A percentile compares a stretch with the other conserved stretches of the same genome.
Evolutionary conservation across 2,797 vertebrate species (phyloP).

Genomic region (Squalus acanthias): DNA sequence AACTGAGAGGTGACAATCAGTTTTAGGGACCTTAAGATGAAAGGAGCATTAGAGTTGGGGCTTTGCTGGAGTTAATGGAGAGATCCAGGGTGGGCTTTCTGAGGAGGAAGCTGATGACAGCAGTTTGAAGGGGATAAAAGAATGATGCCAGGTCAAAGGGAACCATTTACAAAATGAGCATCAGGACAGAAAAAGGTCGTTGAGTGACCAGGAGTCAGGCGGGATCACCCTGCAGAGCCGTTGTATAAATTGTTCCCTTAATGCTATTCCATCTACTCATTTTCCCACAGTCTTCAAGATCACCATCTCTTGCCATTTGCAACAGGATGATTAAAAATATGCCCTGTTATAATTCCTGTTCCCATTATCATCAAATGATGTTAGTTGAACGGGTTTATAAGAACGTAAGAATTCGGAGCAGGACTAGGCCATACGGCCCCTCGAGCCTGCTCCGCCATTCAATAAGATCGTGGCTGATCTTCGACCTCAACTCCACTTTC

Average conservation of each 20-base stretch:
- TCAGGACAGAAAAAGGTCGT: no score
- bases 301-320: not conserved
- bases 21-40: not conserved
- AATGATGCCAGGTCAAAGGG: not conserved
- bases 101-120: not conserved
- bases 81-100: not conserved
- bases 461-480: no score
- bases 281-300: not conserved
- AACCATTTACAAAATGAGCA: not conserved
- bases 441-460: no score
- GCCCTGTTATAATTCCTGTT: not conserved
- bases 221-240: not conserved
- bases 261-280: not conserved
- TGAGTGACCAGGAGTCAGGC: not conserved
- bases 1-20: not conserved
- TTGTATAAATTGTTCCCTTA: not conserved
- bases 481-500: no score
- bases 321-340: not conserved
- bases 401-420: no score
- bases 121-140: no score
- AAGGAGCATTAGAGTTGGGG: not conserved
- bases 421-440: no score
- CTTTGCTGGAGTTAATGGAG: not conserved
- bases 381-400: not conserved
- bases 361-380: not conserved